phyloP scores from a whole-genome alignment of 2,888 invertebrate genomes.

The Phasia obesa region DNA sequence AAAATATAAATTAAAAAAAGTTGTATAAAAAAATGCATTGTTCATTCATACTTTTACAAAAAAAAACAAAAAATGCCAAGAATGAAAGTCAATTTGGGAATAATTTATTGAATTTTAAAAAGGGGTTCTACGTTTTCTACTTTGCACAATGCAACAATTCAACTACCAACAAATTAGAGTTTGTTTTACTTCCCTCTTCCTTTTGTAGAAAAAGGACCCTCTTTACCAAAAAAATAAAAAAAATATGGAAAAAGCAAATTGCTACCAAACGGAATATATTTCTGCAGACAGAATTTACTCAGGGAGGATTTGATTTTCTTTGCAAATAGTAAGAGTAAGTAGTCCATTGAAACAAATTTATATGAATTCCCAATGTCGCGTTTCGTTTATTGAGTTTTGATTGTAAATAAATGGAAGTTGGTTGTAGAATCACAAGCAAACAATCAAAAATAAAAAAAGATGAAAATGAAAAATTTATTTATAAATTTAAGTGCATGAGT shows the following conservation, averaged over 20 bases:
- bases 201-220: conserved; percentile 9
- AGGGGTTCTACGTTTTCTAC: conserved; percentile 69
- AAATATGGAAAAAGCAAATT: conserved; percentile 14
- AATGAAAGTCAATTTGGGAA: conserved; percentile 74
- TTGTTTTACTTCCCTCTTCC: conserved; percentile 17
- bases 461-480: conserved; percentile 30
- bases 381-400: conserved; percentile 73
- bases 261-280: conserved; percentile 44
- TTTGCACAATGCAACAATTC: conserved; percentile 47
- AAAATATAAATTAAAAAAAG: conserved; percentile 1
- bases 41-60: conserved; percentile 56
- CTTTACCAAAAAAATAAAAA: conserved; percentile 7
- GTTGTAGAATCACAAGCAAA: conserved; percentile 57
- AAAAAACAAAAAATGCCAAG: conserved; percentile 71
- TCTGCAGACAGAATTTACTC: conserved; percentile 37
- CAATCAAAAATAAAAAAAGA: conserved; percentile 43
- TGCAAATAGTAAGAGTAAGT: neutral
- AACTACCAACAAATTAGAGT: conserved; percentile 62
- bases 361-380: conserved; percentile 64
- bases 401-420: conserved; percentile 73
- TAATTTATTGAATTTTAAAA: conserved; percentile 76
- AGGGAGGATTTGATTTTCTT: conserved; percentile 40
- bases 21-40: conserved; percentile 56
- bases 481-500: conserved; percentile 56
- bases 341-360: conserved; percentile 19